A percentile compares a stretch with the other conserved stretches of the same genome.
phyloP scores from a whole-genome alignment of 64 coral and sea anemone species.

The Porites lutea region DNA sequence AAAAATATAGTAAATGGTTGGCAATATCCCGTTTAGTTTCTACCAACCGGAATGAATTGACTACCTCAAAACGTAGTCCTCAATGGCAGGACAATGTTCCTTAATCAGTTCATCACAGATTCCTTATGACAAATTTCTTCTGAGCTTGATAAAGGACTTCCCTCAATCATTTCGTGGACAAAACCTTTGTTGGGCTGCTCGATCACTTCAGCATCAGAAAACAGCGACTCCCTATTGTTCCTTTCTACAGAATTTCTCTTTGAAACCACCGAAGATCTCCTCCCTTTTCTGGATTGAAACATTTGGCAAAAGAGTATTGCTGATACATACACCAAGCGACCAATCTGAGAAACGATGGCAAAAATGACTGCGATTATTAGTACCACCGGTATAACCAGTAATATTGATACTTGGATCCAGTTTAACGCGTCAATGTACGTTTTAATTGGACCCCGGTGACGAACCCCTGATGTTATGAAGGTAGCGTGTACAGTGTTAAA shows the following conservation, averaged over 20 bases:
- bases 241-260: background rate
- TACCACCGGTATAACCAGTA: constrained; percentile 11
- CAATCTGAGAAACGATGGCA: constrained; percentile 29
- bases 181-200: background rate
- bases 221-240: background rate
- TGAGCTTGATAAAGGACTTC: background rate
- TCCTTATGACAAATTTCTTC: background rate
- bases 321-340: background rate
- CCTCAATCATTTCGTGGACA: background rate
- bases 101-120: background rate
- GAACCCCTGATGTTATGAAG: constrained; percentile 28
- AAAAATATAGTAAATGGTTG: too few species aligned
- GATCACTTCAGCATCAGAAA: background rate
- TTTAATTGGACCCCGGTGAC: constrained; percentile 9
- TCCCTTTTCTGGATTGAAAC: background rate
- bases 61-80: too few species aligned
- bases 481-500: constrained; percentile 44
- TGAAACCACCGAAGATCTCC: background rate
- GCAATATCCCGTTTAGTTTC: too few species aligned
- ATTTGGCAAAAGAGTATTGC: background rate
- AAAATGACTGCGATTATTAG: constrained; percentile 1
- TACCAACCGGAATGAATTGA: too few species aligned
- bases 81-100: too few species aligned
- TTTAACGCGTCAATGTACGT: background rate
- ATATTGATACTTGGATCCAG: background rate